A percentile compares a stretch with the other conserved stretches of the same genome.
phyloP scores from a whole-genome alignment of 2,797 vertebrate genomes.

The Moxostoma hubbsi region DNA sequence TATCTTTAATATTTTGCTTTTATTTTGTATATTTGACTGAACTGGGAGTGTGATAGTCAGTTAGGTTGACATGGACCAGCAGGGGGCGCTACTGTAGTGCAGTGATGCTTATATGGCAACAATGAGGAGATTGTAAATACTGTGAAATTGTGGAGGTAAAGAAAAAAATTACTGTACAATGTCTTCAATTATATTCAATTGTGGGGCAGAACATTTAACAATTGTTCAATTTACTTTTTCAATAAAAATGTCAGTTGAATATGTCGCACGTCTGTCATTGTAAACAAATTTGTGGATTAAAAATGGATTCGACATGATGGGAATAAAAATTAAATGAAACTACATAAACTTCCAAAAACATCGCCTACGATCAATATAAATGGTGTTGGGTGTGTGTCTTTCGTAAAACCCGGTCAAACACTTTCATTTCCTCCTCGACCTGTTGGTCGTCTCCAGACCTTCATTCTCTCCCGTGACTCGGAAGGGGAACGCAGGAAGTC shows the following conservation, averaged over 20 bases:
- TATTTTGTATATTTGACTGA: constrained; percentile 59
- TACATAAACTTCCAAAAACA: too few relatives aligned
- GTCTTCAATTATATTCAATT: constrained; percentile 67
- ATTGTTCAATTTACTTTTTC: constrained; percentile 71
- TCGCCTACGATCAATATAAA: too few relatives aligned
- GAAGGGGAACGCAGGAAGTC: constrained; percentile 58
- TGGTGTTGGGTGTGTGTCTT: background rate
- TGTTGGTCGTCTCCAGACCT: constrained; percentile 48
- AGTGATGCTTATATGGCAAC: constrained; percentile 5
- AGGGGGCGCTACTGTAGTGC: constrained; percentile 52
- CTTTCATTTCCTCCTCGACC: constrained; percentile 49
- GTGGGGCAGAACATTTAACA: constrained; percentile 71
- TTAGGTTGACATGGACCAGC: constrained; percentile 45
- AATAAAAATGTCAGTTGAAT: constrained; percentile 68
- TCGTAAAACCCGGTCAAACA: constrained; percentile 29
- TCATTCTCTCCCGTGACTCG: constrained; percentile 32
- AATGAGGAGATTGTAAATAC: constrained; percentile 74
- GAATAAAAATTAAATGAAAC: too few relatives aligned
- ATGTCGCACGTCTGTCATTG: background rate
- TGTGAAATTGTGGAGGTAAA: constrained; percentile 72
- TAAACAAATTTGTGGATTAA: too few relatives aligned
- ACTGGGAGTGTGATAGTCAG: constrained; percentile 31
- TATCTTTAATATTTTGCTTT: constrained; percentile 58
- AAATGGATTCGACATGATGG: background rate
- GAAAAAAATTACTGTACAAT: constrained; percentile 76